Percentiles rank a stretch among this genome's conserved stretches.
These are phyloP conservation scores for Scaptomyza flava DNA, from an alignment of 2,888 invertebrate genomes.

Conservation along the genomic window DNA sequence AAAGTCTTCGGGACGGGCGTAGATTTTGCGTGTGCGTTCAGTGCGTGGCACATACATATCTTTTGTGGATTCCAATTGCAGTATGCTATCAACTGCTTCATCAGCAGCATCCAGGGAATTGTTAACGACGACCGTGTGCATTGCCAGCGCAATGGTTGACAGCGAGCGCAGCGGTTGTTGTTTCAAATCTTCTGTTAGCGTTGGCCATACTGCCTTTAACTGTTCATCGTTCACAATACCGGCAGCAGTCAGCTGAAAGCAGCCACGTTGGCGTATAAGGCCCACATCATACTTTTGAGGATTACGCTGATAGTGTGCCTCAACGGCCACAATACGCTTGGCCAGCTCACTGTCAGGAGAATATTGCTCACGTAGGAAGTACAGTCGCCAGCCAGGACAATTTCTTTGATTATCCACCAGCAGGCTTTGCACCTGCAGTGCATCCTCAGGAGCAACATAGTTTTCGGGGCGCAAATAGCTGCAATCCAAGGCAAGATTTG, in stretches of 20 bases:
- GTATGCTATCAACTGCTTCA: constrained; percentile 24
- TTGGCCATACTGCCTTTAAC: constrained; percentile 87
- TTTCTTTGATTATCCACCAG: constrained; percentile 72
- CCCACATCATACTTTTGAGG: constrained; percentile 61
- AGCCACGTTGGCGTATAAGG: constrained; percentile 57
- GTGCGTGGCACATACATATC: constrained; percentile 57
- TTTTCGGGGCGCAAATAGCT: constrained; percentile 74
- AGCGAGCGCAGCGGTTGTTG: constrained; percentile 89
- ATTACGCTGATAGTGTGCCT: constrained; percentile 85
- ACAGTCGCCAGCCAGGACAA: constrained; percentile 91
- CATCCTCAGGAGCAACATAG: constrained; percentile 71
- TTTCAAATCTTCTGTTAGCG: constrained; percentile 88
- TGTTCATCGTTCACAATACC: constrained; percentile 86
- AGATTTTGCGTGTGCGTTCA: constrained; percentile 72
- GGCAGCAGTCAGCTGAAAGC: constrained; percentile 86
- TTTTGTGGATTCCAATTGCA: constrained; percentile 11
- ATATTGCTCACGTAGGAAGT: constrained; percentile 89
- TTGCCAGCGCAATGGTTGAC: constrained; percentile 90
- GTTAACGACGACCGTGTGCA: constrained; percentile 83
- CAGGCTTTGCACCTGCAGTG: constrained; percentile 61
- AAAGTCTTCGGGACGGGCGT: constrained; percentile 87
- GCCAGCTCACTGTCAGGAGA: constrained; percentile 85
- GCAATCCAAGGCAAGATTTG: constrained; percentile 43
- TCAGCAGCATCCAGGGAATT: constrained; percentile 47
- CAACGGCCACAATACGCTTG: constrained; percentile 85